These are phyloP conservation scores for Augochlorella aurata DNA, from an alignment of 2,888 invertebrate genomes.

Conservation along the genomic window DNA sequence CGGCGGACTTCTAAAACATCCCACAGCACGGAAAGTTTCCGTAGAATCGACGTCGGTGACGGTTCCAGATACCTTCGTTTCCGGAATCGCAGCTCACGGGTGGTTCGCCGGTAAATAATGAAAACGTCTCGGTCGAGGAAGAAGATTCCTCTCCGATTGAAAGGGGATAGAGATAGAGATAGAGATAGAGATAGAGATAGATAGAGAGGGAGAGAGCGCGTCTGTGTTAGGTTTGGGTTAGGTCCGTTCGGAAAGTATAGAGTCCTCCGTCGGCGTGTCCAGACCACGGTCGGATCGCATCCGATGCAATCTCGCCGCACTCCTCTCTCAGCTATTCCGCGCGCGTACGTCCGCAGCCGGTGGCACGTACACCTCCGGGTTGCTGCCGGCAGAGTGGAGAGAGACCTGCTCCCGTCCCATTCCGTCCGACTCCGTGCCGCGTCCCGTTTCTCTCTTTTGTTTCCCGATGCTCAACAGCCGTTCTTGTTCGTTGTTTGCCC, in stretches of 20 bases:
- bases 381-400: background rate
- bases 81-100: too few relatives aligned
- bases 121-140: background rate
- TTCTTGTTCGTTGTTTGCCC: constrained; percentile 54
- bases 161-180: background rate
- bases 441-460: constrained; percentile 11
- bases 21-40: too few relatives aligned
- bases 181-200: too few relatives aligned
- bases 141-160: constrained; percentile 9
- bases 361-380: background rate
- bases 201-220: too few relatives aligned
- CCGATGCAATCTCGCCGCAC: constrained; percentile 15
- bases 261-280: background rate
- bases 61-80: too few relatives aligned
- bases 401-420: too few relatives aligned
- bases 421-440: too few relatives aligned
- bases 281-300: background rate
- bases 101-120: background rate
- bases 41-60: too few relatives aligned
- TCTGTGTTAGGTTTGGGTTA: too few relatives aligned
- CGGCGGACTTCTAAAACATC: too few relatives aligned
- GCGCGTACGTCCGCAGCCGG: constrained; percentile 26
- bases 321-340: constrained; percentile 15
- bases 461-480: constrained; percentile 8
- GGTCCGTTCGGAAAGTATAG: too few relatives aligned